Conservation (phyloP, 2,113 vertebrate species). For the Sylvilagus bachmani region DNA sequence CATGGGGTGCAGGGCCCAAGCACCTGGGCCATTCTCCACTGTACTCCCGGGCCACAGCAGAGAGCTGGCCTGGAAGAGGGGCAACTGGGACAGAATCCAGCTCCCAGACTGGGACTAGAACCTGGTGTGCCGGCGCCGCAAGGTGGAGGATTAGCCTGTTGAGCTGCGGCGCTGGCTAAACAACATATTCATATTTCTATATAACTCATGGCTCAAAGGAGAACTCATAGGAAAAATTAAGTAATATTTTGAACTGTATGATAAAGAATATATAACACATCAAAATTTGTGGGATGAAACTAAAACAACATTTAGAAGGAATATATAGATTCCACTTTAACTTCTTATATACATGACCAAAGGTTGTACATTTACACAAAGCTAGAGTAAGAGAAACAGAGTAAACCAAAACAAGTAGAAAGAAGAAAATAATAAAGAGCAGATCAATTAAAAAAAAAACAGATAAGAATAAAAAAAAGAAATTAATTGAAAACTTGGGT, state of each 20-base stretch:
- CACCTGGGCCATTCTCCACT: too few species aligned
- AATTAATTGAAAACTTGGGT: too few species aligned
- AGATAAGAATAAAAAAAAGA: background rate
- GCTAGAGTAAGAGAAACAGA: background rate
- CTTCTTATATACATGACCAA: background rate
- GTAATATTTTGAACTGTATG: constrained; percentile 26
- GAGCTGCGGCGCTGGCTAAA: too few species aligned
- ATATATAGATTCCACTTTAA: background rate
- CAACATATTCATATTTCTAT: constrained; percentile 60
- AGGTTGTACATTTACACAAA: background rate
- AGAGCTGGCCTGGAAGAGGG: too few species aligned
- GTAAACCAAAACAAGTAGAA: background rate
- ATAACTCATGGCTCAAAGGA: background rate
- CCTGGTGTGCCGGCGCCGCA: too few species aligned
- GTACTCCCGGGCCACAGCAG: too few species aligned
- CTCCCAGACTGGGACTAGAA: too few species aligned
- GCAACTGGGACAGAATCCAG: too few species aligned
- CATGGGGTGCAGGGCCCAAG: too few species aligned
- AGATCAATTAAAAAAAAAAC: background rate
- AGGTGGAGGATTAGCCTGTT: too few species aligned
- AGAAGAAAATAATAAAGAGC: background rate
- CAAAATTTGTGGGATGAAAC: constrained; percentile 7
- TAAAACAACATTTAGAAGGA: background rate
- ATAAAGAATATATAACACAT: background rate
- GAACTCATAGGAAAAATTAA: constrained; percentile 25